These are phyloP conservation scores for Folsomia manolachei DNA, from an alignment of 2,888 invertebrate genomes.

Conservation along the genomic window DNA sequence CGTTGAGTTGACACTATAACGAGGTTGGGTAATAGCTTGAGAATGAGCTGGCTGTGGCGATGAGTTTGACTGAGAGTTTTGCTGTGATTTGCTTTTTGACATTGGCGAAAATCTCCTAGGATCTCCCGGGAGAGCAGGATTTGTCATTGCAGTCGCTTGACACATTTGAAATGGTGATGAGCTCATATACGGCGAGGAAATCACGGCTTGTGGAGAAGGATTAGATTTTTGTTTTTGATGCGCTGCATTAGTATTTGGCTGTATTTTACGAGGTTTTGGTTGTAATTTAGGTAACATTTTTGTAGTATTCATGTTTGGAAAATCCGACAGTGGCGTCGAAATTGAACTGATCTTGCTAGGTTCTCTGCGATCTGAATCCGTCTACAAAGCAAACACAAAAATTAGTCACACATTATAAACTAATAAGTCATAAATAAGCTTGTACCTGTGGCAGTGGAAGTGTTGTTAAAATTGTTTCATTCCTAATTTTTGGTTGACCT, in stretches of 20 bases:
- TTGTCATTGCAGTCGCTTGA: slow-evolving; percentile 32
- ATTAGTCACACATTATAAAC: too few species aligned
- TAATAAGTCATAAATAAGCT: too few species aligned
- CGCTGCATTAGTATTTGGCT: background rate
- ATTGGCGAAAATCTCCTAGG: too few species aligned
- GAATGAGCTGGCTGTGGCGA: slow-evolving; percentile 5
- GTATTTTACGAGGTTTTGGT: background rate
- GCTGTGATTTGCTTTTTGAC: slow-evolving; percentile 6
- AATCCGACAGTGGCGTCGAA: too few species aligned
- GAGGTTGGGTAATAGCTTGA: background rate
- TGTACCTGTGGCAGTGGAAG: too few species aligned
- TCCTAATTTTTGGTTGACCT: too few species aligned
- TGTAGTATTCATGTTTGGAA: too few species aligned
- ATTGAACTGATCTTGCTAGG: too few species aligned
- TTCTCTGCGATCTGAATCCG: too few species aligned
- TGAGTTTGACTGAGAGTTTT: background rate
- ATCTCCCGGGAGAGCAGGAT: slow-evolving; percentile 24
- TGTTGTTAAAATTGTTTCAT: too few species aligned
- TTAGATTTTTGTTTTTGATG: background rate
- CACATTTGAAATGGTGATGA: slow-evolving; percentile 42
- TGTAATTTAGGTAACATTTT: too few species aligned
- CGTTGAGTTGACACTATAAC: background rate
- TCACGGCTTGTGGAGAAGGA: background rate
- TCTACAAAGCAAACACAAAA: too few species aligned
- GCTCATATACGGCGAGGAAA: slow-evolving; percentile 15